A percentile compares a stretch with the other conserved stretches of the same genome.
These are phyloP conservation scores for Pemphigus obesinymphae DNA, from an alignment of 1,140 invertebrate species.

Conservation along the genomic window DNA sequence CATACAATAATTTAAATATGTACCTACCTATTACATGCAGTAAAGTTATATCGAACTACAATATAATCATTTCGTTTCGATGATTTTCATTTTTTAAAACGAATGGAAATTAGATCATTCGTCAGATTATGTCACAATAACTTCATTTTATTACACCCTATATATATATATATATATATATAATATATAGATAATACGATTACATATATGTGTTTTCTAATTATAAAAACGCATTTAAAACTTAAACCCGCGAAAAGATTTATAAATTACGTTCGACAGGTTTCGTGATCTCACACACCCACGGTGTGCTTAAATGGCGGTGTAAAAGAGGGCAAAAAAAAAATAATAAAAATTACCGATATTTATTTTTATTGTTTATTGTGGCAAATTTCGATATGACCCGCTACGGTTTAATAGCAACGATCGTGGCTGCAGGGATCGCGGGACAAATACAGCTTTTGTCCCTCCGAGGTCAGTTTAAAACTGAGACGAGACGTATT, in stretches of 20 bases:
- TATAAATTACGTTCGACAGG: not conserved
- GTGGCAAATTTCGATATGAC: not conserved
- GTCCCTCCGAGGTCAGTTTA: conserved; percentile 3
- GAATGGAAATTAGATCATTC: not conserved
- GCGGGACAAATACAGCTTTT: not conserved
- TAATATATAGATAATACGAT: not conserved
- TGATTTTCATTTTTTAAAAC: not conserved
- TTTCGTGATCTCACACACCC: not conserved
- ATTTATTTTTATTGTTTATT: not conserved
- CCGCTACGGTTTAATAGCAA: not conserved
- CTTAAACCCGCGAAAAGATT: not conserved
- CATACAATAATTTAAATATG: not conserved
- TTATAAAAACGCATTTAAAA: not conserved
- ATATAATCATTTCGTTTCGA: not conserved
- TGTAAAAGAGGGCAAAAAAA: not conserved
- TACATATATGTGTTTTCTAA: not conserved
- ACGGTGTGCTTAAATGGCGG: not conserved
- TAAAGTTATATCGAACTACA: no score
- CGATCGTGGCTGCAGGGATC: not conserved
- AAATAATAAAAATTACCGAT: no score
- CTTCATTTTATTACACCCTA: no score
- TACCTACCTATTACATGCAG: not conserved
- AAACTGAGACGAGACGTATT: not conserved
- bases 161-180: not conserved
- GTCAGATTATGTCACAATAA: not conserved